Conservation (phyloP, 1,140 invertebrate species). For the Zaprionus tsacasi region DNA sequence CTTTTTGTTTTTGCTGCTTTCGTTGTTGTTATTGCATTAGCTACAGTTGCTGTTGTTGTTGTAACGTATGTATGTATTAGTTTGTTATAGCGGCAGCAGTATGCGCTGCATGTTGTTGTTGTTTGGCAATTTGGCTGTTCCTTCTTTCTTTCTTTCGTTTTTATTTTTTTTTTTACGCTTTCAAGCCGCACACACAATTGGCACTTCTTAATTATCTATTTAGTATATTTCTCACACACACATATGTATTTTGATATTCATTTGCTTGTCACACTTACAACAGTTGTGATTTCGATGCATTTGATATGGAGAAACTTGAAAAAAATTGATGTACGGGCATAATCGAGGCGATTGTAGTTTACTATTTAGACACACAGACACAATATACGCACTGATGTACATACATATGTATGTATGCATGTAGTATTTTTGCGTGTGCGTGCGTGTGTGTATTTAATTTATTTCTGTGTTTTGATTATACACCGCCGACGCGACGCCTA, state of each 20-base stretch:
- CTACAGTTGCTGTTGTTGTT: conserved; percentile 20
- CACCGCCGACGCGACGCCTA: conserved; percentile 48
- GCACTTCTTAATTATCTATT: neutral
- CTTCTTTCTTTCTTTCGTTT: too few species aligned
- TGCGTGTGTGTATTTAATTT: conserved; percentile 36
- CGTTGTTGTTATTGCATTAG: conserved; percentile 16
- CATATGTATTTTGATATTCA: neutral
- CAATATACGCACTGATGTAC: conserved; percentile 13
- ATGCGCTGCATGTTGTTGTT: conserved; percentile 12
- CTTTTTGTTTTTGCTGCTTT: conserved; percentile 17
- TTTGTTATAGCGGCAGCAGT: conserved; percentile 14
- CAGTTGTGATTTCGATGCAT: conserved; percentile 7
- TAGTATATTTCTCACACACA: neutral
- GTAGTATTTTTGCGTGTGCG: conserved; percentile 18
- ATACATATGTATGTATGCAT: conserved; percentile 14
- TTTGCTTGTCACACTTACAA: conserved; percentile 35
- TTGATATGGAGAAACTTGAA: conserved; percentile 28
- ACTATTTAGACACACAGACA: neutral
- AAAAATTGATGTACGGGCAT: conserved; percentile 23
- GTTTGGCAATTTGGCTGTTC: conserved; percentile 13
- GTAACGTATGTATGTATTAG: conserved; percentile 20
- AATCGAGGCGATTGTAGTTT: conserved; percentile 10
- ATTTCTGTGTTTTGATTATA: conserved; percentile 46
- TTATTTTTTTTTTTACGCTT: too few species aligned
- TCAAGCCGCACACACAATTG: neutral